A percentile compares a stretch with the other conserved stretches of the same genome.
Evolutionary conservation across 2,113 vertebrate genomes (phyloP).

Genomic region (Lontra canadensis): DNA sequence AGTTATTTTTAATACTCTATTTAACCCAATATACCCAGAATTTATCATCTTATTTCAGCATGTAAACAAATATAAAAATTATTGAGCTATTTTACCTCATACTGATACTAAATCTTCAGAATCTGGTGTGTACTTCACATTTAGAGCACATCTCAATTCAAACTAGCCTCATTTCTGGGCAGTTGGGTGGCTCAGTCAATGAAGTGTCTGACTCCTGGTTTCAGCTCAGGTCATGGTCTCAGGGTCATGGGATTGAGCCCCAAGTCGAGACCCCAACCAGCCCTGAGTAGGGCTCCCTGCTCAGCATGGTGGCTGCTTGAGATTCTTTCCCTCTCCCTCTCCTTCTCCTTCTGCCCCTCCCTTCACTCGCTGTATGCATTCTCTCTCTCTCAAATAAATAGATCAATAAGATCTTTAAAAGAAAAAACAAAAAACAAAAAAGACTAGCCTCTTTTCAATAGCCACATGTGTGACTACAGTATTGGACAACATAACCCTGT

Average conservation of each 20-base stretch:
- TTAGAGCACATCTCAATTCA: not conserved
- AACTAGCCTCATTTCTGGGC: not conserved
- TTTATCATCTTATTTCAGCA: not conserved
- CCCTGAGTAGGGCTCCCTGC: not conserved
- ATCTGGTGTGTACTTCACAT: not conserved
- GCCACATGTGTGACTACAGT: not conserved
- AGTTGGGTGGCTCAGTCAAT: not conserved
- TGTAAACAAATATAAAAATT: not conserved
- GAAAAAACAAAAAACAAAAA: not conserved
- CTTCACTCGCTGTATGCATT: not conserved
- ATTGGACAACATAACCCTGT: not conserved
- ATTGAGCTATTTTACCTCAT: not conserved
- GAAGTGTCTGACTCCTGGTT: not conserved
- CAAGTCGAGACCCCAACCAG: not conserved
- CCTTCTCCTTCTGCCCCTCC: not conserved
- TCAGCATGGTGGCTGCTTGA: not conserved
- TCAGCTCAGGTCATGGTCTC: not conserved
- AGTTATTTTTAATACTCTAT: not conserved
- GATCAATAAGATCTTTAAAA: not conserved
- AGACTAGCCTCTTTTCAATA: not conserved
- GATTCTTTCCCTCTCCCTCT: not conserved
- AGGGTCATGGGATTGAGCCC: not conserved
- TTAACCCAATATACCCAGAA: not conserved
- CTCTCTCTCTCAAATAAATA: not conserved
- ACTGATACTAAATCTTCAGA: not conserved